A percentile compares a stretch with the other conserved stretches of the same genome.
phyloP scores from a whole-genome alignment of 2,888 invertebrate genomes.

The Drosophila rubida region DNA sequence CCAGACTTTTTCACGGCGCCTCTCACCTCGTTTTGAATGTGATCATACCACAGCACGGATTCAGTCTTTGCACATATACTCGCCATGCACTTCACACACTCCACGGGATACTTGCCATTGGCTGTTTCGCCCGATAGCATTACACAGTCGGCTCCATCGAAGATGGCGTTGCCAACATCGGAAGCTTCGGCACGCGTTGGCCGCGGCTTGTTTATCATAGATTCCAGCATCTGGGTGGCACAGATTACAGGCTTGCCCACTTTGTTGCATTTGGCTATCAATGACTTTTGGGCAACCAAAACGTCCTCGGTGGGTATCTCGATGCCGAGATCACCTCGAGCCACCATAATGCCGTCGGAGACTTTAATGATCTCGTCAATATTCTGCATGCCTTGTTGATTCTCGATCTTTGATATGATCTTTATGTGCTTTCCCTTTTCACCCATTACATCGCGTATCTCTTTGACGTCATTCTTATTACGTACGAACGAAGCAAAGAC shows the following conservation, averaged over 20 bases:
- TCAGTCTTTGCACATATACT: conserved; percentile 98
- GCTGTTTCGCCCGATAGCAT: conserved; percentile 99
- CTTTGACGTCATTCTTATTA: conserved; percentile 92
- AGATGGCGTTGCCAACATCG: conserved; percentile 98
- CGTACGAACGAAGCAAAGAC: conserved; percentile 99
- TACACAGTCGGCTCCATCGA: conserved; percentile 99
- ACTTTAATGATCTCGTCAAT: conserved; percentile 96
- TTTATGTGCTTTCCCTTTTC: conserved; percentile 95
- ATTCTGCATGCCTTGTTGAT: conserved; percentile 97
- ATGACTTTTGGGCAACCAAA: conserved; percentile 98
- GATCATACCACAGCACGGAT: conserved; percentile 96
- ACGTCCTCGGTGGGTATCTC: conserved; percentile 99
- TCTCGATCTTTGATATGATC: conserved; percentile 99
- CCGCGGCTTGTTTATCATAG: conserved; percentile 98
- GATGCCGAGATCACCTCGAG: conserved; percentile 98
- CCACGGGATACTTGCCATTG: conserved; percentile 97
- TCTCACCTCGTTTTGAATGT: conserved; percentile 93
- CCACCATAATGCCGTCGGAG: conserved; percentile 99
- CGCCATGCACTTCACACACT: conserved; percentile 95
- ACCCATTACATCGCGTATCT: conserved; percentile 93
- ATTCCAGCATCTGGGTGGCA: conserved; percentile 99
- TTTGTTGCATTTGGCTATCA: conserved; percentile 97
- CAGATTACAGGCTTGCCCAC: conserved; percentile 98
- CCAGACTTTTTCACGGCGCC: conserved; percentile 83
- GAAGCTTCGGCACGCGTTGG: conserved; percentile 98